These are phyloP conservation scores for Nasalis larvatus DNA, from an alignment of 2,113 vertebrate species.

Conservation along the genomic window DNA sequence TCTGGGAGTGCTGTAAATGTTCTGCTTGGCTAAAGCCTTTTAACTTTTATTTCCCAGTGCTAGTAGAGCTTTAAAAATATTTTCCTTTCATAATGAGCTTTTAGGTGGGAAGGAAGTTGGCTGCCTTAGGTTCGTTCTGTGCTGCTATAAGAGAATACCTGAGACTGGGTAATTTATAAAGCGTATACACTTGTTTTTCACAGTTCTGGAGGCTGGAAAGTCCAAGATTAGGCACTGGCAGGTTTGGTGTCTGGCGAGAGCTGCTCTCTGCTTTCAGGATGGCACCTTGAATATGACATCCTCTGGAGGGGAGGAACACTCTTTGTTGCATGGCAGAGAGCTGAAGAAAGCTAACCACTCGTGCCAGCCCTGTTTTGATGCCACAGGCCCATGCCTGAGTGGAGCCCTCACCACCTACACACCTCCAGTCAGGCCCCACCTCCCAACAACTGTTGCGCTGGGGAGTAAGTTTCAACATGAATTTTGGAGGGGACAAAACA, in stretches of 20 bases:
- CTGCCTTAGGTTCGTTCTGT: background rate
- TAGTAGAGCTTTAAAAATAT: background rate
- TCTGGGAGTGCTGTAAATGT: background rate
- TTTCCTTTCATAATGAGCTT: background rate
- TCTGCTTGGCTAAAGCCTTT: background rate
- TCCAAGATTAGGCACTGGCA: background rate
- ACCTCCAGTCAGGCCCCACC: background rate
- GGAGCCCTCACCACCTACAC: background rate
- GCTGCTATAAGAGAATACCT: background rate
- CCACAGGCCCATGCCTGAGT: background rate
- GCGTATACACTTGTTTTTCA: background rate
- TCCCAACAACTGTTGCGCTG: fast-evolving
- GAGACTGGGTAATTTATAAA: background rate
- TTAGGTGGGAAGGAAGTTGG: background rate
- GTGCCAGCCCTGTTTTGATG: background rate
- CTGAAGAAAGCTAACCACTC: no score
- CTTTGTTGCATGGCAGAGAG: background rate
- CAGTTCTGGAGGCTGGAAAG: background rate
- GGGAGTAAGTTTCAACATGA: background rate
- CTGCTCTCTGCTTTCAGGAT: background rate
- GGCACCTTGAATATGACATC: background rate
- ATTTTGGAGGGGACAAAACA: background rate
- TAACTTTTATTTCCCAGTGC: background rate
- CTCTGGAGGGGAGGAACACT: background rate
- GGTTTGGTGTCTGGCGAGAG: background rate